Evolutionary conservation across 2,797 vertebrate genomes (phyloP), one percentile per base, ranked within the genome.

Genomic region (Hoplostethus atlanticus): DNA sequence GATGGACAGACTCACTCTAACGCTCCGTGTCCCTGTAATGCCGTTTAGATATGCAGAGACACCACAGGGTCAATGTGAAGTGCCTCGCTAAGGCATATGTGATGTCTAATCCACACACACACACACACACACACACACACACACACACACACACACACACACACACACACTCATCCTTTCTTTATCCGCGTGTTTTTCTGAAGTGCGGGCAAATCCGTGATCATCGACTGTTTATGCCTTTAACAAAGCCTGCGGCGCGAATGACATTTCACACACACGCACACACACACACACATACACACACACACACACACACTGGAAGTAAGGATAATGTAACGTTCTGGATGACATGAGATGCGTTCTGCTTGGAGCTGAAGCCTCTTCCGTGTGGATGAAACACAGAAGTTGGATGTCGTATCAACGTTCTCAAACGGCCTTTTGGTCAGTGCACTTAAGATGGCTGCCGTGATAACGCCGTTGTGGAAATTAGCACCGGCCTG

Each of bases 161-260:
- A 66, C 73, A 63, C 71, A 55, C 68, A 47, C 77, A 78, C 87
- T 90, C 77, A 86, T 89, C 88, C 80, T 57, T 75, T 70, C 77
- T 79, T 82, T 81, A 83, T 84, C 77, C 77, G 4, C 13, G 50
- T 75, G 79, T 86, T 89, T 71, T 83, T 44, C 86, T 92, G 34
- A 87, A 92, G 89, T 89, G 87, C 71, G 9, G 77, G 71, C 63
- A 86, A 91, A 92, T 91, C 84, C 91, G 90, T 93, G 92, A 81
- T 73, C 80, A 73, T 77, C 56, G 30, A 62, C 88, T 84, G 80
- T 90, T 92, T 88, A 90, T 84, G 90, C 91, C 85, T 92, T 87
- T 90, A 88, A 79, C 83, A 66, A 77, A 78, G 84, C 76, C 71
- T 1, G 66, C 58, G 6, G 57, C 80, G 28, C 66, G 70, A 75